These are phyloP conservation scores for Phacellophora camtschatica DNA, from an alignment of 30 jellyfish, hydroid and myxozoan genomes.

Conservation along the genomic window DNA sequence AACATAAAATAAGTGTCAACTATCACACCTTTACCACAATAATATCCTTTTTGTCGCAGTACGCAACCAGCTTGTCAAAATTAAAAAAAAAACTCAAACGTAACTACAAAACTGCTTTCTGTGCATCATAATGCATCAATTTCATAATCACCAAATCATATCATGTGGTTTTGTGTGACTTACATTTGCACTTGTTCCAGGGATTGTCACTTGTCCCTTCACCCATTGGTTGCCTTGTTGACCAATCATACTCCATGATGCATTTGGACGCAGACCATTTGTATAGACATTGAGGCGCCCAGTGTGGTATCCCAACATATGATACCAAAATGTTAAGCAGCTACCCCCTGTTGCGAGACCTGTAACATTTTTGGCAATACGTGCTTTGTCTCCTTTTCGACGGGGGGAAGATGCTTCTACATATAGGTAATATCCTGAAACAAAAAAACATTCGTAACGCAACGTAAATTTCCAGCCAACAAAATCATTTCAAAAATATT, in stretches of 20 bases:
- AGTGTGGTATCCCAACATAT: conserved; percentile 77
- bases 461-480: no score
- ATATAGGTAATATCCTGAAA: conserved; percentile 70
- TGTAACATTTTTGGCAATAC: conserved; percentile 25
- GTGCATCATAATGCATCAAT: no score
- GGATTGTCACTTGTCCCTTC: conserved; percentile 66
- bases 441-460: not conserved
- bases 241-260: conserved; percentile 72
- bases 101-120: no score
- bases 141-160: no score
- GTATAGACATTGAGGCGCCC: conserved; percentile 54
- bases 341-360: conserved; percentile 77
- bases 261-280: not conserved
- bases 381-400: conserved; percentile 49
- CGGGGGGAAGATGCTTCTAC: conserved; percentile 73
- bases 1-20: no score
- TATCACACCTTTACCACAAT: no score
- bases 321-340: conserved; percentile 79
- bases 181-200: conserved; percentile 63
- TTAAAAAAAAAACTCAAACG: no score
- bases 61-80: no score
- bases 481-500: no score
- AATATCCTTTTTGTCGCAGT: no score
- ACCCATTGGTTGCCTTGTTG: conserved; percentile 87
- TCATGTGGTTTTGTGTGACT: no score